These are phyloP conservation scores for Anarhynchus alexandrinus DNA, from an alignment of 2,113 vertebrate species.

Conservation along the genomic window DNA sequence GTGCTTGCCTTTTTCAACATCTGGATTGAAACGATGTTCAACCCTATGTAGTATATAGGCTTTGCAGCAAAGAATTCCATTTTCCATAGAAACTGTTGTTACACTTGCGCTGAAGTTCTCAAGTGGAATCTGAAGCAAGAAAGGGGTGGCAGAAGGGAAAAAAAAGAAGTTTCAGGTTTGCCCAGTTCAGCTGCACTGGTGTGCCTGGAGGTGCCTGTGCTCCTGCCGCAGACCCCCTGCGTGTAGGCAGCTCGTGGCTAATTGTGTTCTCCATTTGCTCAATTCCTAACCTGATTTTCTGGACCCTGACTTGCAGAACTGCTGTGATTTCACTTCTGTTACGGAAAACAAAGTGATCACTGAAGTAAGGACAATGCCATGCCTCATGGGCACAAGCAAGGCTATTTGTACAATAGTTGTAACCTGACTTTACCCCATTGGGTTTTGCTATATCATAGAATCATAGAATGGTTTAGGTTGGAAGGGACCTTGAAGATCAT, in stretches of 20 bases:
- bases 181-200: not conserved
- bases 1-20: not conserved
- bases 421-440: not conserved
- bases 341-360: not conserved
- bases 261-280: not conserved
- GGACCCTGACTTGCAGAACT: not conserved
- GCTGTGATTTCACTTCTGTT: not conserved
- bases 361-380: not conserved
- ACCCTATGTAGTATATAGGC: not conserved
- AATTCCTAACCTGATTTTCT: not conserved
- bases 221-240: not conserved
- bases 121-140: not conserved
- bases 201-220: not conserved
- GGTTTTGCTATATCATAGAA: not conserved
- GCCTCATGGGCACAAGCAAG: not conserved
- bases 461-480: too few species aligned
- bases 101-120: not conserved
- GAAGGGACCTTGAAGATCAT: too few species aligned
- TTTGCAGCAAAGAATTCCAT: not conserved
- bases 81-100: not conserved
- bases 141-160: not conserved
- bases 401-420: not conserved
- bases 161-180: not conserved
- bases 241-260: not conserved
- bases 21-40: not conserved